Base-by-base conservation (phyloP, 2,888 invertebrate genomes). In the Tyria jacobaeae region DNA sequence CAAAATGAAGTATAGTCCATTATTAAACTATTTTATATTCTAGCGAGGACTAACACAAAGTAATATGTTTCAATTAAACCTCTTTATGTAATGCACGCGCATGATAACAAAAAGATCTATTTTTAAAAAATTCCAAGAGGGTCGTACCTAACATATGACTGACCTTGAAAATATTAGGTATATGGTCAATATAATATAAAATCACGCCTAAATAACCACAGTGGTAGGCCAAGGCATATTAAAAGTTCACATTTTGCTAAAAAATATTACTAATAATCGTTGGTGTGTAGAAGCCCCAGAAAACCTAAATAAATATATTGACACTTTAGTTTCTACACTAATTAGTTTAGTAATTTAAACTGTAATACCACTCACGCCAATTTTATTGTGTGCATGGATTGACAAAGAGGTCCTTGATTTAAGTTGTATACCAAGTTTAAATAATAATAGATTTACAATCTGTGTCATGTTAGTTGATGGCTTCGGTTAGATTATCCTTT, bases 141-240 rank as follows among this genome's bases (percentile, higher is more conserved):
- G 10, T 6, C n/a, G n/a, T n/a, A 15, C 31, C 27, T 41, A 54
- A 24, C 64, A 63, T 68, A 61, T 70, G 54, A 60, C 60, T 65
- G 61, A 53, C 77, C 75, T 74, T 76, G 71, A 14, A 59, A 39
- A n/a, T 15, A 17, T n/a, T n/a, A n/a, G n/a, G 47, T 15, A 17
- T 47, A 27, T 24, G 15, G 60, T 57, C 55, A 51, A 58, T 52
- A 64, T 65, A 54, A 68, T 57, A 58, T 57, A 66, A 57, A 63
- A n/a, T n/a, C n/a, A n/a, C n/a, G n/a, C n/a, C n/a, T n/a, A n/a
- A n/a, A n/a, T n/a, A n/a, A n/a, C n/a, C n/a, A n/a, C n/a, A n/a
- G n/a, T n/a, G n/a, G n/a, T n/a, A n/a, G n/a, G n/a, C n/a, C n/a
- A n/a, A n/a, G n/a, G n/a, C n/a, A n/a, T n/a, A n/a, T n/a, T n/a